phyloP scores from a whole-genome alignment of 2,797 vertebrate genomes.

The Lycodopsis pacificus region DNA sequence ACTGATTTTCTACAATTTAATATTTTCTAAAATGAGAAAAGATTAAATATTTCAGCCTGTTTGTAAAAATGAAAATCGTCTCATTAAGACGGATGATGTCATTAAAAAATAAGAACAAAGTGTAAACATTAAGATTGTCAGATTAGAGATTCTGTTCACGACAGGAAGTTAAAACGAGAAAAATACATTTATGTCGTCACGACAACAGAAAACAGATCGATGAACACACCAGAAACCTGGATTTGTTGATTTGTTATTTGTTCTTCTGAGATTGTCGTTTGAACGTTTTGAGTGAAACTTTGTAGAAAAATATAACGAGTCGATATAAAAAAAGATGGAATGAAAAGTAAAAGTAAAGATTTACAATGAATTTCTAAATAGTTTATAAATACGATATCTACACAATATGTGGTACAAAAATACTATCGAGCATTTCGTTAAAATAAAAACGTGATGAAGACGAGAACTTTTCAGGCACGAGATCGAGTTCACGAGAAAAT shows the following conservation, averaged over 20 bases:
- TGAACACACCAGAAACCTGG: too few species aligned
- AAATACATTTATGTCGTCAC: too few species aligned
- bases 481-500: conserved; percentile 69
- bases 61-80: neutral
- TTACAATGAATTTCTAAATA: conserved; percentile 89
- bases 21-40: neutral
- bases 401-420: conserved; percentile 92
- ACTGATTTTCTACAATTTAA: too few species aligned
- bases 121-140: conserved; percentile 41
- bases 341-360: conserved; percentile 88
- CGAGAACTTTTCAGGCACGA: conserved; percentile 85
- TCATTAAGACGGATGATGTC: conserved; percentile 8
- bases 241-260: too few species aligned
- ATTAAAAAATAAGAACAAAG: neutral
- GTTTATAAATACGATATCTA: conserved; percentile 95
- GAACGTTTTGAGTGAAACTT: conserved; percentile 74
- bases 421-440: conserved; percentile 85
- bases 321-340: conserved; percentile 88
- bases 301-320: conserved; percentile 88
- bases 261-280: conserved; percentile 80
- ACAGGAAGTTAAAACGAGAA: too few species aligned
- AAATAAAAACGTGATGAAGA: conserved; percentile 57
- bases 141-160: neutral
- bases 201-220: too few species aligned
- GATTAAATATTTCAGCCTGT: neutral